Base-by-base conservation (phyloP, 2,888 invertebrate species). In the Nomada goodeniana region DNA sequence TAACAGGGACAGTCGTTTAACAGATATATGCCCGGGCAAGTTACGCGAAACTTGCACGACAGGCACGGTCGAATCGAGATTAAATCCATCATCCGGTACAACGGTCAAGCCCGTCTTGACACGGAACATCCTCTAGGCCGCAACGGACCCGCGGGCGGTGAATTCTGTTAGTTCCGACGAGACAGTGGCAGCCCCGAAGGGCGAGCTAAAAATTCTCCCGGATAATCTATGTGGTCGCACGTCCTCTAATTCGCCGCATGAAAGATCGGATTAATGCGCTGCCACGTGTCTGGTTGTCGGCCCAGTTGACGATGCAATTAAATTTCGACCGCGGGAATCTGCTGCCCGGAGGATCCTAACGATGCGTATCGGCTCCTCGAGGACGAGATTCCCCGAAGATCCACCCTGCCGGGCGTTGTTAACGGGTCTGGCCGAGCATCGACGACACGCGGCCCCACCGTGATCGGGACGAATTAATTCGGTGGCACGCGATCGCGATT, bases 161-260 rank as follows among this genome's bases (percentile, higher is more conserved):
- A n/a, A 5, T 10, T 36, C 15, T n/a, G n/a, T 20, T 47, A 47
- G n/a, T 29, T 59, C n/a, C 13, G n/a, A 67, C 3, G 50, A 15
- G 53, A 5, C 20, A 53, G 36, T n/a, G 20, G 23, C 26, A 53
- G 53, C 10, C 20, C 11, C 20, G 1, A 15, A 13, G n/a, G 18
- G 18, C 9, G 20, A 20, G 50, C 20, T 29, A 47, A 65, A 78
- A 70, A 13, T 69, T 23, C 63, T 44, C 18, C 26, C 20, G 60
- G 69, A 47, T 70, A 75, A 85, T 82, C 68, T 68, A 82, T 80
- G 81, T 82, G 55, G n/a, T 70, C 29, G 80, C 81, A 70, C 81
- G 81, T 80, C 42, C 60, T 10, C 50, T 50, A 23, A 82, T 70
- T 80, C 74, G 69, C 55, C 11, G 23, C 55, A 15, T 47, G 61